phyloP scores from a whole-genome alignment of 2,113 vertebrate genomes.

The Cinclus cinclus region DNA sequence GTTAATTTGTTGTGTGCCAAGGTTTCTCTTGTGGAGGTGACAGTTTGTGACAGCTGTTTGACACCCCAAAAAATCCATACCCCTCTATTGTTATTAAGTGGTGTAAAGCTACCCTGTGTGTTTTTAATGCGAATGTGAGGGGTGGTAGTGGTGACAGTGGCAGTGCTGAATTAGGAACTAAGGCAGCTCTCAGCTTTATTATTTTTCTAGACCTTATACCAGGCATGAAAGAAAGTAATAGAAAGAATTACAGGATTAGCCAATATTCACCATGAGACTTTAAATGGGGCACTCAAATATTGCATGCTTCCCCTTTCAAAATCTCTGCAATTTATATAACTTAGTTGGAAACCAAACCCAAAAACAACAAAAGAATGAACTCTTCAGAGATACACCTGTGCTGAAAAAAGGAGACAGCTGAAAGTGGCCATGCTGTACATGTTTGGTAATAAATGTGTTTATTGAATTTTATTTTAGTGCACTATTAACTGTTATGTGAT shows the following conservation, averaged over 20 bases:
- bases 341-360: conserved; percentile 5
- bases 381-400: conserved; percentile 12
- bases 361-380: conserved; percentile 6
- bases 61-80: conserved; percentile 77
- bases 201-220: conserved; percentile 22
- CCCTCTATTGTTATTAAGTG: conserved; percentile 74
- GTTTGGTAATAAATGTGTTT: conserved; percentile 29
- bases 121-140: not conserved
- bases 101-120: conserved; percentile 45
- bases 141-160: not conserved
- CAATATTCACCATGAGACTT: conserved; percentile 33
- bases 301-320: not conserved
- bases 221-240: not conserved
- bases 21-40: conserved; percentile 75
- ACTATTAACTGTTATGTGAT: conserved; percentile 41
- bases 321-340: conserved; percentile 20
- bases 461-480: conserved; percentile 55
- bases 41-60: conserved; percentile 82
- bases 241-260: conserved; percentile 15
- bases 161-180: not conserved
- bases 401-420: conserved; percentile 11
- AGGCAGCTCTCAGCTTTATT: conserved; percentile 31
- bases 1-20: conserved; percentile 78
- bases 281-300: not conserved
- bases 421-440: not conserved